A percentile compares a stretch with the other conserved stretches of the same genome.
These are phyloP conservation scores for Eupithecia subfuscata DNA, from an alignment of 2,888 invertebrate species.

Conservation along the genomic window DNA sequence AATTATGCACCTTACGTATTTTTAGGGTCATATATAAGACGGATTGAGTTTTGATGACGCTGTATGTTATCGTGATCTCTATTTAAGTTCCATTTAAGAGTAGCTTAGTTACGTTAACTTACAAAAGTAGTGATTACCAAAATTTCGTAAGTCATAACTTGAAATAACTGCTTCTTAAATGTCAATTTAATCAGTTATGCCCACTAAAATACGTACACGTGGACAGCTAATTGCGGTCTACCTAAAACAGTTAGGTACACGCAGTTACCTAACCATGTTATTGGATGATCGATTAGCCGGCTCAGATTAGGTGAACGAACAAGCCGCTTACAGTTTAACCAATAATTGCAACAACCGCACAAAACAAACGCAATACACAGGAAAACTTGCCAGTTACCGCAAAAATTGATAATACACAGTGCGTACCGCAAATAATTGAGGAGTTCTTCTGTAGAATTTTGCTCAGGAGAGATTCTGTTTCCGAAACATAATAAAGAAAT, in stretches of 20 bases:
- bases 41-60: background rate
- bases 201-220: conserved; percentile 14
- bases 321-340: background rate
- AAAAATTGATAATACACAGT: background rate
- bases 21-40: background rate
- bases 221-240: conserved; percentile 21
- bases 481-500: background rate
- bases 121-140: background rate
- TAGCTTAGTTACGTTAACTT: background rate
- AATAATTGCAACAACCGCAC: conserved; percentile 20
- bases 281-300: conserved; percentile 22
- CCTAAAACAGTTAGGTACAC: conserved; percentile 15
- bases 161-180: background rate
- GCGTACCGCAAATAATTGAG: conserved; percentile 11
- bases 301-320: conserved; percentile 17
- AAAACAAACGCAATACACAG: background rate
- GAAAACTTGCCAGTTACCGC: background rate
- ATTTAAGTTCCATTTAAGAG: background rate
- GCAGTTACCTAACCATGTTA: conserved; percentile 19
- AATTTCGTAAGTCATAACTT: background rate
- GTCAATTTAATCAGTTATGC: background rate
- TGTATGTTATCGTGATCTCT: background rate
- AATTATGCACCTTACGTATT: background rate
- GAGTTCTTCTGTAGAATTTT: background rate
- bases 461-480: background rate